Conservation (phyloP, 2,888 invertebrate species). For the Tetanocera ferruginea region DNA sequence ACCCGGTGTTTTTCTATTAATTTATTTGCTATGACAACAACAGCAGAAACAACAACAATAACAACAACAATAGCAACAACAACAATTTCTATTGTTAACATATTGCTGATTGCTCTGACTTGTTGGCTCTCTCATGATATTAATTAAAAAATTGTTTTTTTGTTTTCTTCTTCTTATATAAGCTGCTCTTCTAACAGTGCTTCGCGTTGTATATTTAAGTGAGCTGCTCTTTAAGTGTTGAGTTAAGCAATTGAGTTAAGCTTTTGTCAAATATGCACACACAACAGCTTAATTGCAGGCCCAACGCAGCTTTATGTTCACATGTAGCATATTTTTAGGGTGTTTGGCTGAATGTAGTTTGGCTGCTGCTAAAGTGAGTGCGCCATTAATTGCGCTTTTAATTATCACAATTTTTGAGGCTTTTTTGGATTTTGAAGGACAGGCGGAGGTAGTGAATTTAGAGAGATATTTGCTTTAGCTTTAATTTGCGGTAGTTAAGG, state of each 20-base stretch:
- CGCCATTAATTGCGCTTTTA: too few relatives aligned
- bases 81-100: not conserved
- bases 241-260: not conserved
- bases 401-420: too few relatives aligned
- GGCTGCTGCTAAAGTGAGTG: too few relatives aligned
- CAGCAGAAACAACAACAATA: not conserved
- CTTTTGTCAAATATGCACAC: not conserved
- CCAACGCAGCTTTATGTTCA: not conserved
- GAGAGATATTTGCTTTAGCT: too few relatives aligned
- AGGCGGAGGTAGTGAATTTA: too few relatives aligned
- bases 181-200: not conserved
- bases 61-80: not conserved
- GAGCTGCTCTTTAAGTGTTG: slow-evolving; percentile 3
- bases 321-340: too few relatives aligned
- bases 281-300: not conserved
- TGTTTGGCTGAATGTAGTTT: too few relatives aligned
- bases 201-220: not conserved
- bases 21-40: not conserved
- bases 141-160: slow-evolving; percentile 7
- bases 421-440: too few relatives aligned
- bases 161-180: not conserved
- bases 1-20: not conserved
- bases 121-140: not conserved
- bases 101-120: not conserved
- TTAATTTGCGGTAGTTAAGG: too few relatives aligned